Evolutionary conservation across 2,888 invertebrate species (phyloP).

Genomic region (Brachypalpus laphriformis): DNA sequence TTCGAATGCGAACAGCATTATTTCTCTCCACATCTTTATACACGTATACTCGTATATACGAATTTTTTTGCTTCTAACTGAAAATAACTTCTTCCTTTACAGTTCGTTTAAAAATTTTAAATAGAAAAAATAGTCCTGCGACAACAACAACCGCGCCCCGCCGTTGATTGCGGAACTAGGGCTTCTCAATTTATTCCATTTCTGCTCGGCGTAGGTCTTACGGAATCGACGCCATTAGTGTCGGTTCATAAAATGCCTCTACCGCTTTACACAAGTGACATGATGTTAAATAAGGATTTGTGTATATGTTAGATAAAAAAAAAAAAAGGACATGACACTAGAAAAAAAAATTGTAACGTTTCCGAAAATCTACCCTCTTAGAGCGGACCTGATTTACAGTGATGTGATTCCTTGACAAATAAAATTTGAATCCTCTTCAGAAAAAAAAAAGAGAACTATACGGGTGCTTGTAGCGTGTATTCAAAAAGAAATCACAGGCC

Average conservation of each 20-base stretch:
- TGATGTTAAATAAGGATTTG: conserved; percentile 62
- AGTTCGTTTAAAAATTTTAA: conserved; percentile 66
- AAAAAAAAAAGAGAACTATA: background rate
- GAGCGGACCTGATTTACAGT: conserved; percentile 49
- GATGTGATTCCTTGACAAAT: conserved; percentile 38
- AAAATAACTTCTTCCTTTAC: conserved; percentile 60
- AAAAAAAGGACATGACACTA: background rate
- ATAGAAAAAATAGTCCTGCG: conserved; percentile 6
- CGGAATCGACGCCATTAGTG: conserved; percentile 63
- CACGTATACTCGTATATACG: background rate
- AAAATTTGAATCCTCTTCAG: conserved; percentile 24
- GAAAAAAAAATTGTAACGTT: conserved; percentile 20
- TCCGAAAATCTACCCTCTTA: conserved; percentile 11
- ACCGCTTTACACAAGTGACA: conserved; percentile 51
- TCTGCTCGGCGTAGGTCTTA: conserved; percentile 20
- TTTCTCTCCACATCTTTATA: conserved; percentile 15
- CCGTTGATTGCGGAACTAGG: conserved; percentile 55
- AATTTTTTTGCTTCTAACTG: conserved; percentile 27
- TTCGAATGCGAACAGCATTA: conserved; percentile 63
- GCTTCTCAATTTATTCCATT: conserved; percentile 56
- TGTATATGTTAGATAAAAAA: conserved; percentile 39
- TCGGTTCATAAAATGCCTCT: conserved; percentile 67
- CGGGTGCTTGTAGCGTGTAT: background rate
- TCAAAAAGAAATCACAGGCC: background rate
- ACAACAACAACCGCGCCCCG: background rate